Percentiles rank a stretch among this genome's conserved stretches.
Evolutionary conservation across 1,140 invertebrate genomes (phyloP).

Genomic region (Trachelipus rathkii): DNA sequence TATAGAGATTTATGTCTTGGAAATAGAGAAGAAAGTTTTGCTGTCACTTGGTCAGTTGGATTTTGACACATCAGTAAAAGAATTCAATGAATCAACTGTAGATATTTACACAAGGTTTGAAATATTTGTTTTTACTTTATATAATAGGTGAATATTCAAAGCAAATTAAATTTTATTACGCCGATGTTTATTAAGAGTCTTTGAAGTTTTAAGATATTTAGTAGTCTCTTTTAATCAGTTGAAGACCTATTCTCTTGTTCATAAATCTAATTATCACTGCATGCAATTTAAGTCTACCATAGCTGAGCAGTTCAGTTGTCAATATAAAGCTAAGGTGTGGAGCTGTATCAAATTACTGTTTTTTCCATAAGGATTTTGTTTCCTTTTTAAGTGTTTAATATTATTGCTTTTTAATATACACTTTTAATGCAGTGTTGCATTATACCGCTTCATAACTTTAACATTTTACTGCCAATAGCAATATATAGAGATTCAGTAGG

Average conservation of each 20-base stretch:
- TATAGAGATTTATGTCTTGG: not conserved
- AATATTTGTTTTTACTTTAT: not conserved
- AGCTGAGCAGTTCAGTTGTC: no score
- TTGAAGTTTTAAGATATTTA: not conserved
- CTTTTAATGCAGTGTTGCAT: no score
- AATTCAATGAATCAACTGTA: not conserved
- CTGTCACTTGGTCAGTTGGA: not conserved
- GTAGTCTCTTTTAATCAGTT: not conserved
- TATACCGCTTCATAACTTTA: no score
- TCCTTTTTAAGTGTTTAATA: no score
- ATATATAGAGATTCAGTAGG: no score
- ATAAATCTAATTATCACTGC: not conserved
- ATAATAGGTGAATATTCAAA: not conserved
- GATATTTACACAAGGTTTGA: not conserved
- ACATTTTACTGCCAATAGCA: no score
- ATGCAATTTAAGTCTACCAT: no score
- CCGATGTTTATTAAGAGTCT: not conserved
- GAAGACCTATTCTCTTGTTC: not conserved
- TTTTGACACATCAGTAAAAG: not conserved
- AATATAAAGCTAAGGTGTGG: no score
- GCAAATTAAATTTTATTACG: not conserved
- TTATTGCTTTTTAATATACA: no score
- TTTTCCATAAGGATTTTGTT: no score
- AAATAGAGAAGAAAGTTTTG: not conserved
- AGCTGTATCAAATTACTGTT: no score